These are phyloP conservation scores for Drosophila funebris DNA, from an alignment of 1,140 invertebrate species.

Conservation along the genomic window DNA sequence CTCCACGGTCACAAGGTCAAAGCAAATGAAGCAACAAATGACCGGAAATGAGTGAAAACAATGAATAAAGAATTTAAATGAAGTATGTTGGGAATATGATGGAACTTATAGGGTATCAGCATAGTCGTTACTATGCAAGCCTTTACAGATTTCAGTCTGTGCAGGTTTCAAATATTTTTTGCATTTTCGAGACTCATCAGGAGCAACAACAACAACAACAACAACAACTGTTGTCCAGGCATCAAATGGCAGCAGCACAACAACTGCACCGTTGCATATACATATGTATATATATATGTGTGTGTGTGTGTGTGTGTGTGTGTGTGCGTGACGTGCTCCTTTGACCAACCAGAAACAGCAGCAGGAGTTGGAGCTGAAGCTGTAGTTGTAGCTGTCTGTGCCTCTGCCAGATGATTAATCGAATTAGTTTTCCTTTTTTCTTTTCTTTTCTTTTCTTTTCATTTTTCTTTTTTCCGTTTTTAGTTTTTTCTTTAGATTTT, in stretches of 20 bases:
- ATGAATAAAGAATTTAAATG: too few relatives aligned
- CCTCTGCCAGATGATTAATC: constrained; percentile 73
- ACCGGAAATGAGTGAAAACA: too few relatives aligned
- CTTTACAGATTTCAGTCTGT: not conserved
- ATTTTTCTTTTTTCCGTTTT: not conserved
- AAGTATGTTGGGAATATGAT: too few relatives aligned
- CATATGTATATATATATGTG: not conserved
- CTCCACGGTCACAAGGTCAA: too few relatives aligned
- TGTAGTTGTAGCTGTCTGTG: constrained; percentile 1
- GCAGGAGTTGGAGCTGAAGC: not conserved
- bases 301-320: constrained; percentile 39
- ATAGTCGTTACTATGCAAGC: not conserved
- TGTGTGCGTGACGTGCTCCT: constrained; percentile 7
- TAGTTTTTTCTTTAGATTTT: not conserved
- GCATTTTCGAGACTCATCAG: constrained; percentile 54
- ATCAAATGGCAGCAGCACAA: constrained; percentile 46
- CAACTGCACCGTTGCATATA: constrained; percentile 55
- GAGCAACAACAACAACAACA: constrained; percentile 23
- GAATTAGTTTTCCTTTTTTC: constrained; percentile 75
- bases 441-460: constrained; percentile 1
- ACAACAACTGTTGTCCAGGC: constrained; percentile 24
- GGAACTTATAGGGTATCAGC: not conserved
- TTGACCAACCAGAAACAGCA: constrained; percentile 34
- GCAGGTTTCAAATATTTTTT: not conserved
- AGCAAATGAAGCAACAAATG: too few relatives aligned